A percentile compares a stretch with the other conserved stretches of the same genome.
Conservation (phyloP, 2,888 invertebrate species). For the Tipula confusa region DNA sequence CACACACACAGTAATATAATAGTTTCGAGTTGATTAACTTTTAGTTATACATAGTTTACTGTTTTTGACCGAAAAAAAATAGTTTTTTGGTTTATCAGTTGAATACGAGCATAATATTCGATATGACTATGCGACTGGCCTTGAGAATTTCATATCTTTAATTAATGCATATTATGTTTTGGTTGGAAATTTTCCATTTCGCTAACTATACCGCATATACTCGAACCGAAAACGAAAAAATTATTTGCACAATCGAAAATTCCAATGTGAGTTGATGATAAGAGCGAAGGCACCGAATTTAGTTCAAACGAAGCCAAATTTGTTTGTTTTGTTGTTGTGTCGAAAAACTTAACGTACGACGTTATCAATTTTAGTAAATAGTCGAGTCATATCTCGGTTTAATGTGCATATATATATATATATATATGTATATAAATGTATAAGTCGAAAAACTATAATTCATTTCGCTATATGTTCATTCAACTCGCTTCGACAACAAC, state of each 20-base stretch:
- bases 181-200: neutral
- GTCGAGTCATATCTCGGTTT: neutral
- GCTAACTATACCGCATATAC: neutral
- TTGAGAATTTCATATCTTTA: neutral
- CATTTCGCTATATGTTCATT: conserved; percentile 12
- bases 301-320: neutral
- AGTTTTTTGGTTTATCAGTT: neutral
- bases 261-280: neutral
- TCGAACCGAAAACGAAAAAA: neutral
- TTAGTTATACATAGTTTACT: neutral
- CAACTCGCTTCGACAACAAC: neutral
- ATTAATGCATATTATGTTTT: neutral
- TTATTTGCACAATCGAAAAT: neutral
- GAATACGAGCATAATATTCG: neutral
- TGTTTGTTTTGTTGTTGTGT: neutral
- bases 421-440: neutral
- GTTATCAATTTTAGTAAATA: neutral
- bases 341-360: too few species aligned
- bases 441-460: neutral
- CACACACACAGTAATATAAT: neutral
- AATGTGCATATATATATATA: neutral
- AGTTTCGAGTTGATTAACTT: neutral
- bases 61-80: neutral
- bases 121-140: neutral
- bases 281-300: neutral